Base-by-base conservation (phyloP, 2,113 vertebrate genomes). In the Oreocharis arfaki region DNA sequence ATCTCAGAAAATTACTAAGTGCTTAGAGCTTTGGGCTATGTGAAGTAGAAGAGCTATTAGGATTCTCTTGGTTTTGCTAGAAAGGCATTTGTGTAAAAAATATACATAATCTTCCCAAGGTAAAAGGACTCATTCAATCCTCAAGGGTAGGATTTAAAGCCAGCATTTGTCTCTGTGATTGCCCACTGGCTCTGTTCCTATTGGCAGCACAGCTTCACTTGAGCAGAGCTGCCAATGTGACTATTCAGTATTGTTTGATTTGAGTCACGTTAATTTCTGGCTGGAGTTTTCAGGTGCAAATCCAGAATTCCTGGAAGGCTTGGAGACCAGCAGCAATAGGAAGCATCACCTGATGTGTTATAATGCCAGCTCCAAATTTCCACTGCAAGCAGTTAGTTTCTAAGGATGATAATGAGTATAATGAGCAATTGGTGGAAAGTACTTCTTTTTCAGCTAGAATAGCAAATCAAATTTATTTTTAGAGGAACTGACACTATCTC, bases 291-390 rank as follows among this genome's bases (percentile, higher is more conserved):
- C 85, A 67, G 46, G 59, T 93, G 35, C 63, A 94, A 91, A 91
- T 93, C 75, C 75, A 96, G 59, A 91, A 96, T 95, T 96, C 91
- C 87, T 96, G 78, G 90, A 96, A 95, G 90, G 47, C 50, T 80
- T 93, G 82, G 55, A 95, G 33, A 35, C 82, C 42, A 78, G 44
- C 64, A 94, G 47, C 59, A 90, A 80, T 22, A 86, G 70, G 39
- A 80, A 83, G 27, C 33, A 85, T 90, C 90, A 80, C 79, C 71
- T 93, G 68, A 93, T 78, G 50, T 21, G 39, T 90, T 90, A 74
- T 50, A 82, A 84, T 37, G 22, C 49, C 89, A 78, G 46, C 21
- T 94, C 37, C 32, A 91, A 86, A 93, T 92, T 86, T 80, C 44
- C 23, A 67, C n/a, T 0, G 0, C 32, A 68, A 61, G 35, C 65